A percentile compares a stretch with the other conserved stretches of the same genome.
These are phyloP conservation scores for Rhizoglyphus robini DNA, from an alignment of 1,140 invertebrate genomes.

Conservation along the genomic window DNA sequence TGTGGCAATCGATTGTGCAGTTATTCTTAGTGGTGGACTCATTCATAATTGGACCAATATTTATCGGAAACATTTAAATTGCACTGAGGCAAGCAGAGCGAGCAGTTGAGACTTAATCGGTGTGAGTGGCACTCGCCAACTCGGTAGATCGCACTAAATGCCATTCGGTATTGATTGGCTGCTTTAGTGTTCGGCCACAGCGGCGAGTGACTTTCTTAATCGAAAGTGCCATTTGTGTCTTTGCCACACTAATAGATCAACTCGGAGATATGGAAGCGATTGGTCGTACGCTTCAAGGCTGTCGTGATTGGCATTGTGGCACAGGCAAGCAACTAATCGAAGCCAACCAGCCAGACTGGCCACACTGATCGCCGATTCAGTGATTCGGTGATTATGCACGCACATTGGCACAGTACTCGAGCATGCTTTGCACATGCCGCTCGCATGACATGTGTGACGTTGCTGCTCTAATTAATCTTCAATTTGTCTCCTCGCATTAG, in stretches of 20 bases:
- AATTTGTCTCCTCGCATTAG: conserved; percentile 10
- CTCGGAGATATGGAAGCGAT: conserved; percentile 2
- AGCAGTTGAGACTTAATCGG: too few relatives aligned
- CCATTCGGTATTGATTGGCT: too few relatives aligned
- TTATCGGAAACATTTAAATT: too few relatives aligned
- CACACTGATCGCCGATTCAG: neutral
- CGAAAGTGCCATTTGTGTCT: conserved; percentile 3
- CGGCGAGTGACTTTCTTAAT: too few relatives aligned
- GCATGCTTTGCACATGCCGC: neutral
- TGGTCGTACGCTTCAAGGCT: neutral
- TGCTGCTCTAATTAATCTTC: conserved; percentile 5
- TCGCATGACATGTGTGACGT: conserved; percentile 6
- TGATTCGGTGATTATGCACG: conserved; percentile 9
- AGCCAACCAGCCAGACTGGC: neutral
- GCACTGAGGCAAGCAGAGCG: too few relatives aligned
- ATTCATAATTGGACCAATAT: too few relatives aligned
- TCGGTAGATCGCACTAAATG: too few relatives aligned
- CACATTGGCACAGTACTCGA: neutral
- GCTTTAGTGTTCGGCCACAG: too few relatives aligned
- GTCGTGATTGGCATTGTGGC: conserved; percentile 4
- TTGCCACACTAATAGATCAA: neutral
- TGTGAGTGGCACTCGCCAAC: too few relatives aligned
- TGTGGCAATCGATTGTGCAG: too few relatives aligned
- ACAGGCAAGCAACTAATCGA: neutral
- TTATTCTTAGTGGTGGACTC: too few relatives aligned